A percentile compares a stretch with the other conserved stretches of the same genome.
Conservation (phyloP, 2,797 vertebrate species). For the Lagodon rhomboides region DNA sequence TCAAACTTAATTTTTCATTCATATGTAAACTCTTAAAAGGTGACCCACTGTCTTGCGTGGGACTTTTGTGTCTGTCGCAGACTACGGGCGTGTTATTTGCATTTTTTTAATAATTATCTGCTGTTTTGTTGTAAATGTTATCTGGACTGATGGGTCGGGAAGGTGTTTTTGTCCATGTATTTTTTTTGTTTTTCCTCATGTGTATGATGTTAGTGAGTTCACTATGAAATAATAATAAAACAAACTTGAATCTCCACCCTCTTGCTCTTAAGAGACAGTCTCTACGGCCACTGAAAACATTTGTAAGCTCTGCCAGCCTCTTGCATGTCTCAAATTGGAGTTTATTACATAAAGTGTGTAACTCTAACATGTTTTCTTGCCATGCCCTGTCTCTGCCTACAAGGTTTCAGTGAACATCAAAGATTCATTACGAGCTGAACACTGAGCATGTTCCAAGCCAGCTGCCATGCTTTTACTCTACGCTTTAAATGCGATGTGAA, state of each 20-base stretch:
- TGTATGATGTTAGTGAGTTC: too few relatives aligned
- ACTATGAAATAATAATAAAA: too few relatives aligned
- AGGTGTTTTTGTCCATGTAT: too few relatives aligned
- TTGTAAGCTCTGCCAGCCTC: conserved; percentile 12
- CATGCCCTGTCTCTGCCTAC: conserved; percentile 8
- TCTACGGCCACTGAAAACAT: conserved; percentile 13
- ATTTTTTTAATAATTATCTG: too few relatives aligned
- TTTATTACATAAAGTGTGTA: neutral
- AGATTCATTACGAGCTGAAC: conserved; percentile 39
- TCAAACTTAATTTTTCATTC: too few relatives aligned
- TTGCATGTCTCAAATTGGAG: neutral
- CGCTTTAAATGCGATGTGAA: conserved; percentile 21
- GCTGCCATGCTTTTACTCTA: conserved; percentile 11
- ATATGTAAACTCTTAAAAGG: too few relatives aligned
- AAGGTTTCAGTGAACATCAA: conserved; percentile 35
- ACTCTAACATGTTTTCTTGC: neutral
- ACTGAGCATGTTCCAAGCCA: conserved; percentile 7
- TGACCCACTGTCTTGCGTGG: too few relatives aligned
- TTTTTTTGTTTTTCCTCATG: too few relatives aligned
- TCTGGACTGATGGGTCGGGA: too few relatives aligned
- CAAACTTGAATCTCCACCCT: neutral
- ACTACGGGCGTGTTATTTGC: too few relatives aligned
- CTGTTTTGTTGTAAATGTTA: too few relatives aligned
- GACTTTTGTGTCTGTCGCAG: too few relatives aligned
- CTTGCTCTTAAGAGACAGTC: conserved; percentile 6